A percentile compares a stretch with the other conserved stretches of the same genome.
These are phyloP conservation scores for Poeciliopsis retropinna DNA, from an alignment of 2,113 vertebrate species.

Conservation along the genomic window DNA sequence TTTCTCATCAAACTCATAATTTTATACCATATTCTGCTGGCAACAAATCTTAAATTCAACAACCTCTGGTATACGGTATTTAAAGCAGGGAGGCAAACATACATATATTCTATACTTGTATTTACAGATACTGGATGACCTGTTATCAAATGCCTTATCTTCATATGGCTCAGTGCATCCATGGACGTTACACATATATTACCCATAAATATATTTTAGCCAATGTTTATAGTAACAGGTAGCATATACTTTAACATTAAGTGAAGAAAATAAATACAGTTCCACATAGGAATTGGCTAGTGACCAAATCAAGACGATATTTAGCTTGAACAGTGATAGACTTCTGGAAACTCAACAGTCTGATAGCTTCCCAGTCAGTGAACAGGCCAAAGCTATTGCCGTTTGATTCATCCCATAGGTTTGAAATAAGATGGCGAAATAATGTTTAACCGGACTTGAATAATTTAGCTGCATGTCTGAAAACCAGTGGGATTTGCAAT, in stretches of 20 bases:
- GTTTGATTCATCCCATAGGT: too few species aligned
- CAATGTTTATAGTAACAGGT: neutral
- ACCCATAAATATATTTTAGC: neutral
- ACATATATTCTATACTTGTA: slow-evolving; percentile 9
- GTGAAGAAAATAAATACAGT: neutral
- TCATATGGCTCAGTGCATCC: neutral
- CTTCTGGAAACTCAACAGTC: neutral
- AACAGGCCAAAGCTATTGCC: neutral
- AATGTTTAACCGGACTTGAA: neutral
- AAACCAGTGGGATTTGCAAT: neutral
- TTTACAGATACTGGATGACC: slow-evolving; percentile 23
- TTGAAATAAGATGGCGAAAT: neutral
- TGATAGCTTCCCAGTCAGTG: neutral
- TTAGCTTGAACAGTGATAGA: neutral
- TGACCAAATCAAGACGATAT: neutral
- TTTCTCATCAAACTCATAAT: neutral
- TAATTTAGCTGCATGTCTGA: too few species aligned
- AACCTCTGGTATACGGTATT: slow-evolving; percentile 13
- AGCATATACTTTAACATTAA: neutral
- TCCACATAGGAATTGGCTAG: neutral
- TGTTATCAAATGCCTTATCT: neutral
- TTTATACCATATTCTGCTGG: neutral
- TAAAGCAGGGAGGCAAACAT: slow-evolving; percentile 11
- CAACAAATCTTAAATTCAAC: slow-evolving; percentile 7
- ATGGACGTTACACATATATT: neutral